Base-by-base conservation (phyloP, 1,140 invertebrate genomes). In the Drosophila hydei region DNA sequence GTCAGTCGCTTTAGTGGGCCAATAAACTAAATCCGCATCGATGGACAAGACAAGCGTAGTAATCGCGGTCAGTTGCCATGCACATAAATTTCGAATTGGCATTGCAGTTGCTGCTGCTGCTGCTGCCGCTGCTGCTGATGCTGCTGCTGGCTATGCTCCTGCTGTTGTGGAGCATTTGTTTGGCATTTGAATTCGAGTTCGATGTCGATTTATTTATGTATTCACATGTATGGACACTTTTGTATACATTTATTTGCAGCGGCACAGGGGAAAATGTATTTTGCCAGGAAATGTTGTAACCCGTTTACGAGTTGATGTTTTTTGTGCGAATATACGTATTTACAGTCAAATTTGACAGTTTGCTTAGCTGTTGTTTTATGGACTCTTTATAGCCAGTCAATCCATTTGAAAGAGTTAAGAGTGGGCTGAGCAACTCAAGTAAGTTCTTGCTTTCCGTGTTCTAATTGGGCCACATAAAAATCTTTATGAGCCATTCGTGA, bases 31-130 rank as follows among this genome's bases (percentile, higher is more conserved):
- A 68, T 74, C 55, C 54, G 45, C 75, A 55, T 55, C 67, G 62
- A 43, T 74, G 65, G 64, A 69, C 72, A 83, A 84, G 73, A 59
- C 64, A 67, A 61, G 42, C 59, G 43, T 67, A 33, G 71, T 65
- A 73, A 62, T 65, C 69, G 67, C 69, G 54, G 65, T 62, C 73
- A 61, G 63, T 69, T 52, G 80, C 63, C 69, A 74, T 63, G 73
- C 73, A 74, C 73, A 84, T 84, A 84, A 84, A 84, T 84, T 80
- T 87, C 61, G 73, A 85, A 77, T 84, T 83, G 79, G 79, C 79
- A 83, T 58, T 33, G 51, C 38, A 56, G 64, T 51, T 61, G 68
- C 51, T 25, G 58, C 50, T 47, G 55, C 18, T 55, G 33, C 11
- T 33, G 50, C 23, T 27, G 36, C 33, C 1, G 18, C 42, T 25